Evolutionary conservation across 1,140 invertebrate genomes (phyloP), one percentile per base, ranked within the genome.

Genomic region (Euwallacea fornicatus): DNA sequence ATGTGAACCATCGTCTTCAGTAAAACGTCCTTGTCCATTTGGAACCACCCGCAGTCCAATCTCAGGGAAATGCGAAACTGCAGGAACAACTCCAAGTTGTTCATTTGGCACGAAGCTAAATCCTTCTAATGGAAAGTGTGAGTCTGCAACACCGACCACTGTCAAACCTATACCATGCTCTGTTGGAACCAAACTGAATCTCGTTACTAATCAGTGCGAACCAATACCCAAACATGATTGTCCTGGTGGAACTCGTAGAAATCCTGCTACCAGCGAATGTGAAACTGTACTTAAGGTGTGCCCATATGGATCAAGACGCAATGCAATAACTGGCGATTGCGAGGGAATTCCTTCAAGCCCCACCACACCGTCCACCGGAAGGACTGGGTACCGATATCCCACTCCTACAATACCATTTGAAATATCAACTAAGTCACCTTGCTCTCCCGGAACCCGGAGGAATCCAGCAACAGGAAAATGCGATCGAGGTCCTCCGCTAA

Each of bases 101-200:
- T 69, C 74, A 7, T 55, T 42, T 65, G 72, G 72, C 4, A 69
- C 61, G 10, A 53, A 15, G 42, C 56, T 9, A 50, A 47, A 42
- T 59, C 66, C 55, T 10, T 10, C 16, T 4, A 60, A 41, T 7
- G 55, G 56, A 54, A 6, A 15, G 0, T 64, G 62, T 33, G 62
- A 47, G 16, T 33, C 47, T 55, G 7, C 58, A 68, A 67, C 65
- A 42, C 9, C 9, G 11, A 0, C 54, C 2, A 67, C 15, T 13
- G 58, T 54, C 4, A 10, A 16, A 9, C 58, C 47, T 16, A 64
- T 33, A 15, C 0, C 13, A 6, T 11, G 42, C 8, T 41, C 58
- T 2, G 3, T 2, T 41, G 41, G 58, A 21, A n/a, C 10, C 42
- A 41, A 10, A 41, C 4, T 33, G 0, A 60, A 66, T 55, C 2